Conservation (phyloP, 2,888 invertebrate genomes). For the Ametastegia equiseti region DNA sequence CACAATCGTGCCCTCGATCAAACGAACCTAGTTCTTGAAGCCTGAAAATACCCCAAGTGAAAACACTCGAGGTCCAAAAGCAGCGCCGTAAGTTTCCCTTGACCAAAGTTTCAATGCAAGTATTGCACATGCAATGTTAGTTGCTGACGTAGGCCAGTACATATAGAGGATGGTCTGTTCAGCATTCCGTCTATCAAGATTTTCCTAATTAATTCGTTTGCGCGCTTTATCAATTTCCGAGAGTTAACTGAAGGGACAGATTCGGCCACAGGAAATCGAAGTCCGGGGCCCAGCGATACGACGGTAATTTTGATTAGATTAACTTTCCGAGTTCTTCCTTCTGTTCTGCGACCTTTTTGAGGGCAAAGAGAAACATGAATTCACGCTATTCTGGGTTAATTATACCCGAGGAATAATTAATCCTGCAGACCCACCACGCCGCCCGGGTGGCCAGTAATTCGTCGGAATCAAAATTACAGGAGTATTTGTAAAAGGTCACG, state of each 20-base stretch:
- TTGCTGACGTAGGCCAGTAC: background rate
- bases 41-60: slow-evolving; percentile 2
- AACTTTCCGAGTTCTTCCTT: background rate
- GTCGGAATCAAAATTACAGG: background rate
- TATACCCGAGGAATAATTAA: background rate
- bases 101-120: slow-evolving; percentile 15
- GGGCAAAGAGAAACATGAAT: background rate
- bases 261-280: background rate
- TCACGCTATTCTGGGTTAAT: background rate
- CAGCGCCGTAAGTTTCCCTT: background rate
- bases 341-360: background rate
- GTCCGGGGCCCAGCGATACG: background rate
- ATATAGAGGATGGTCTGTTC: slow-evolving; percentile 21
- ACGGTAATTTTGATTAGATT: background rate
- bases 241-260: slow-evolving; percentile 18
- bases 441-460: background rate
- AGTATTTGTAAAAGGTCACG: slow-evolving; percentile 14
- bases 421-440: background rate
- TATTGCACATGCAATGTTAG: background rate
- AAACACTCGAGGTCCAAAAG: background rate
- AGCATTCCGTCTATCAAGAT: background rate
- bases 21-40: background rate
- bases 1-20: background rate
- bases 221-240: background rate
- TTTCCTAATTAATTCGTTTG: background rate